Conservation (phyloP, 1,140 invertebrate genomes). For the Coelopa frigida region DNA sequence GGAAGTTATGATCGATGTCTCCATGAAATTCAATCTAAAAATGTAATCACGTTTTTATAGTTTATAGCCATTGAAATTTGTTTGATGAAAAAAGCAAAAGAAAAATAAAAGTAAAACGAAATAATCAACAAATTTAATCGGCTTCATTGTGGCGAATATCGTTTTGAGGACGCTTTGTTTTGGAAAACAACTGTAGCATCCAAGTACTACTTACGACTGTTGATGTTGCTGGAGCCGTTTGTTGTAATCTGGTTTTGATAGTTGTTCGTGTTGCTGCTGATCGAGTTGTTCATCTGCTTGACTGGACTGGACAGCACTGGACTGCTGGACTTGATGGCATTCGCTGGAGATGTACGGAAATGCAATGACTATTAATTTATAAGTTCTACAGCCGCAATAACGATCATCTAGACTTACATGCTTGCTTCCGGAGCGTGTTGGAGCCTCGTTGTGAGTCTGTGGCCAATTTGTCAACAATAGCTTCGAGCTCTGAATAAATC, state of each 20-base stretch:
- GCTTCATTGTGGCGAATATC: conserved; percentile 20
- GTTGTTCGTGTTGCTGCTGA: conserved; percentile 33
- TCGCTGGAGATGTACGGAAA: conserved; percentile 18
- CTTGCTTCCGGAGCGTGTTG: conserved; percentile 65
- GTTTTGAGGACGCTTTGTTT: conserved; percentile 21
- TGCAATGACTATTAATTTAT: background rate
- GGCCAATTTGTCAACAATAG: conserved; percentile 83
- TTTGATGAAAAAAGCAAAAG: conserved; percentile 16
- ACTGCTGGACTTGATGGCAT: conserved; percentile 36
- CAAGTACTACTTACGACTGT: conserved; percentile 40
- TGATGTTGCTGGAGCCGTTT: conserved; percentile 41
- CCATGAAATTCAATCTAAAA: no score
- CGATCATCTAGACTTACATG: conserved; percentile 42
- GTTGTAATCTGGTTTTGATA: conserved; percentile 44
- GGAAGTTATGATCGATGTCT: no score
- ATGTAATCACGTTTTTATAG: conserved; percentile 37
- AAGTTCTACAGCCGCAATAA: background rate
- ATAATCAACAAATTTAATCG: conserved; percentile 8
- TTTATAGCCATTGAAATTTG: conserved; percentile 35
- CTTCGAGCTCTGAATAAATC: conserved; percentile 78
- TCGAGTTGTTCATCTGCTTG: conserved; percentile 39
- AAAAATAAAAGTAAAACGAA: conserved; percentile 14
- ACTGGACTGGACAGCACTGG: conserved; percentile 42
- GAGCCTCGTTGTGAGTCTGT: conserved; percentile 79
- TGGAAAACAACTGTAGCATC: conserved; percentile 17